phyloP scores from a whole-genome alignment of 1,140 invertebrate genomes.

The Sarcophaga bullata region DNA sequence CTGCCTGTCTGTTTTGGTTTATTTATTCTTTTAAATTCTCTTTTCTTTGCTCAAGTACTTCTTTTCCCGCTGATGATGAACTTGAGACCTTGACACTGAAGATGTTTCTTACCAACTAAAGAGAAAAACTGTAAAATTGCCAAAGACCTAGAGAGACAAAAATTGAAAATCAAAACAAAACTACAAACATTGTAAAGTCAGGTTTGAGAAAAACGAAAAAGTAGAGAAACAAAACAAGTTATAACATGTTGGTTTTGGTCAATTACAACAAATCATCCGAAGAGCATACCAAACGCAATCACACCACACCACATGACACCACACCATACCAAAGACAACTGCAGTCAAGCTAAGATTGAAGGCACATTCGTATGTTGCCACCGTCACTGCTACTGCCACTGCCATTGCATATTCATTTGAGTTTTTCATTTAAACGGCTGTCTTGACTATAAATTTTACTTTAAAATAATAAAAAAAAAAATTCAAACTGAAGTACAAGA shows the following conservation, averaged over 20 bases:
- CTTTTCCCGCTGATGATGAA: constrained; percentile 53
- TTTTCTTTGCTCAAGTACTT: constrained; percentile 9
- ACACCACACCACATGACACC: background rate
- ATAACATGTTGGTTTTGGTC: constrained; percentile 35
- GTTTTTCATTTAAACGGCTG: background rate
- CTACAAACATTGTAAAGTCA: too few species aligned
- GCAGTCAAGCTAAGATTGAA: background rate
- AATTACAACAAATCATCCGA: constrained; percentile 37
- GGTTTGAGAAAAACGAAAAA: too few species aligned
- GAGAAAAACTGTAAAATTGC: background rate
- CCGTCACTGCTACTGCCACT: background rate
- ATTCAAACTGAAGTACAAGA: background rate
- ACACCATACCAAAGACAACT: constrained; percentile 2
- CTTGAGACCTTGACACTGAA: constrained; percentile 66
- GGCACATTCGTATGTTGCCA: background rate
- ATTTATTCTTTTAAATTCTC: background rate
- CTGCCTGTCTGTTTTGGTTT: background rate
- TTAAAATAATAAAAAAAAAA: background rate
- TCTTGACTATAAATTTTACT: constrained; percentile 2
- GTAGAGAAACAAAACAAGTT: constrained; percentile 26
- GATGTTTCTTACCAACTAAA: constrained; percentile 63
- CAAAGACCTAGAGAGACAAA: background rate
- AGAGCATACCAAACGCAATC: background rate
- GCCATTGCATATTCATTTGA: background rate
- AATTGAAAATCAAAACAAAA: background rate